Base-by-base conservation (phyloP, 2,888 invertebrate species). In the Volucella bombylans region DNA sequence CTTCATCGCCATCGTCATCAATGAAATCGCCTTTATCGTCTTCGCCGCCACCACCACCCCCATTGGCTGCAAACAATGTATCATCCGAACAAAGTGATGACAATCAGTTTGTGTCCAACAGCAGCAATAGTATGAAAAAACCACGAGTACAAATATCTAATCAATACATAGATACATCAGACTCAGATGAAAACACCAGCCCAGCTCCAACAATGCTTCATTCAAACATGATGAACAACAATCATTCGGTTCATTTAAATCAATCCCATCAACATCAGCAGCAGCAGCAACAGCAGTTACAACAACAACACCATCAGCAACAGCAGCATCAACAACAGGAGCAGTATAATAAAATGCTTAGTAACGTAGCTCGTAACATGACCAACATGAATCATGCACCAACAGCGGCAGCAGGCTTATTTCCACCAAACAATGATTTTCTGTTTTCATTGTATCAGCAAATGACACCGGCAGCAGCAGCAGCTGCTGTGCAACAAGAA, bases 1-100 rank as follows among this genome's bases (percentile, higher is more conserved):
- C 90, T 8, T 89, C 91, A 31, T 92, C 92, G 4, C 90, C 91
- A 31, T 92, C 92, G 3, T 91, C 91, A 14, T 91, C 91, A n/a
- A 89, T 92, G 88, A 91, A 91, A 80, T 91, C 91, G 1, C 90
- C 91, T 8, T 77, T 90, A 23, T 87, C 88, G 10, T 90, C 91
- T 2, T 90, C 91, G 2, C 91, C 91, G 4, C 77, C 90, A 49
- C 86, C 88, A 8, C 89, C 86, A 15, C 85, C 69, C 0, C 59
- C 86, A 4, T 86, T 72, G 4, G 43, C 52, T 8, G 73, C 68
- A 15, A 87, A 86, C 31, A 87, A 80, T 73, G 87, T 86, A 18
- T 68, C 78, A 4, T 74, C 71, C 2, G 76, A 68, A 6, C 8
- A 83, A 11, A 69, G 88, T 62, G 86, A 82, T 11, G 79, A 86